Base-by-base conservation (phyloP, 1,140 invertebrate species). In the Zaprionus tsacasi region DNA sequence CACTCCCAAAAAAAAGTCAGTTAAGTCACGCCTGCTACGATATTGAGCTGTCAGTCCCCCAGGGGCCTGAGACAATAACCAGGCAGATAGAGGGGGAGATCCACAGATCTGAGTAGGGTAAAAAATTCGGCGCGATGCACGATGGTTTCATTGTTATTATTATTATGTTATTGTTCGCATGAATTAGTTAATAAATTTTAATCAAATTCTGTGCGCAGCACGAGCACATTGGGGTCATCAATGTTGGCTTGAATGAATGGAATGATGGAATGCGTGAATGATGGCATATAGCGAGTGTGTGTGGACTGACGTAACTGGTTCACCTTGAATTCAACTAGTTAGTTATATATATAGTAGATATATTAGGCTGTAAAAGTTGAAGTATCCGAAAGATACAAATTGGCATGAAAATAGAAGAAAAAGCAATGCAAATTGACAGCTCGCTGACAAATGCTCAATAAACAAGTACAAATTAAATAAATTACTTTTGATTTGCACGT, bases 171-270 rank as follows among this genome's bases (percentile, higher is more conserved):
- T 70, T 64, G 60, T 64, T 70, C 65, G 30, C 48, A 56, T 69
- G 38, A 74, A 78, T 78, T 78, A 78, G 76, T 78, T 78, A 78
- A 78, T 78, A 78, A 70, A 78, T 78, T 78, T 78, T 69, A 69
- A 78, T 78, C 70, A 78, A 78, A 78, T 59, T 30, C 58, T 55
- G 58, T 56, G 63, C 50, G 8, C 64, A 54, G 13, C 56, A 21
- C 30, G 70, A 58, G 25, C 48, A 25, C 33, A 59, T 59, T 66
- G 48, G 69, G 73, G 70, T 67, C 68, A 58, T 56, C 61, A 21
- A 21, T 21, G 21, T 21, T 50, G 43, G 21, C 55, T 30, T 15
- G 27, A 55, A 30, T 30, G 27, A 30, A 30, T 30, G 27, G 27
- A 30, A 30, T 30, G 27, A 30, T 30, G 27, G 27, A 30, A 6